Evolutionary conservation across 2,888 invertebrate species (phyloP), one percentile per base, ranked within the genome.

Genomic region (Drosophila neutralis): DNA sequence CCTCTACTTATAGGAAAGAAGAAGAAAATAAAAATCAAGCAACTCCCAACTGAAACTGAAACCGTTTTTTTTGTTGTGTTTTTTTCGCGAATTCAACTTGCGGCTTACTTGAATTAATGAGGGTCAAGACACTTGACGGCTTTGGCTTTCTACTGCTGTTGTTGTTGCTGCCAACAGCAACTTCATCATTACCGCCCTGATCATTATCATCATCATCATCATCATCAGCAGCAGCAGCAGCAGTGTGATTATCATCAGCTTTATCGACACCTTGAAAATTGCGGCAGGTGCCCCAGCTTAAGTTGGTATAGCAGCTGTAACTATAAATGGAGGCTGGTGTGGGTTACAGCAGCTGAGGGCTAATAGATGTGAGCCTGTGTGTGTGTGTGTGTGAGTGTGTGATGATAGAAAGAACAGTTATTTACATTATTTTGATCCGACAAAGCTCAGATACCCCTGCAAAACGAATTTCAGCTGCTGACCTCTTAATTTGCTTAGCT

Each of bases 91-190:
- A 78, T 78, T 61, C 49, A 57, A 52, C 42, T 68, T 69, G 52
- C 67, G 81, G 82, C 84, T 89, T 70, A 82, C 79, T 78, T 78
- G 89, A 89, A 82, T 85, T 85, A 90, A 85, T 90, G 84, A 89
- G 84, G 84, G 84, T 85, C 84, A 90, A 85, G 84, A 88, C 76
- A 82, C 88, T 85, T 82, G 85, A 76, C 57, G 74, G 63, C 82
- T 80, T 68, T 69, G 77, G 82, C 79, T 79, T 79, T 79, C 82
- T 79, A 80, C 71, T 35, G 40, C n/a, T n/a, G 52, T 31, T 36
- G 42, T 36, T 53, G 29, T n/a, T 38, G 38, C n/a, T 15, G n/a
- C 13, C 24, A 35, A 5, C 21, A 21, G 13, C 40, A 60, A 29
- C 51, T 10, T 29, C 64, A 63, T 62, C 54, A 74, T 62, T n/a